phyloP scores from a whole-genome alignment of 2,888 invertebrate genomes.

The Lasioglossum pauxillum region DNA sequence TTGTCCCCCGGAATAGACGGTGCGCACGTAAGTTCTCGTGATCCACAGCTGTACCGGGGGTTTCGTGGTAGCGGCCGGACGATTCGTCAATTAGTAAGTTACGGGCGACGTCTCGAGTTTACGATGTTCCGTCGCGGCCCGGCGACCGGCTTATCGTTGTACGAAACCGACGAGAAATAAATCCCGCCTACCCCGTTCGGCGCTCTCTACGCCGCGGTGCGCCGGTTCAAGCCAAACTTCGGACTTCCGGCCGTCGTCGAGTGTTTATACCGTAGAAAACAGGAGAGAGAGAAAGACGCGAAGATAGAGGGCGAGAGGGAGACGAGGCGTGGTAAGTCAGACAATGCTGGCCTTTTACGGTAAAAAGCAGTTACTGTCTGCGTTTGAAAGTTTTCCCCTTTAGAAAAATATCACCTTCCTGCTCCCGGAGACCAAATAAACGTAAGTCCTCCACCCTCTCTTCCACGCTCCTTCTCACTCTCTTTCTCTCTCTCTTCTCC shows the following conservation, averaged over 20 bases:
- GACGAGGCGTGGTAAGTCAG: conserved; percentile 47
- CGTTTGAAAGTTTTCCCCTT: conserved; percentile 71
- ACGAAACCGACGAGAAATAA: conserved; percentile 64
- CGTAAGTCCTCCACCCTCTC: conserved; percentile 60
- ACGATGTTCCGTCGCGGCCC: conserved; percentile 37
- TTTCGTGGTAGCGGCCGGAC: conserved; percentile 3
- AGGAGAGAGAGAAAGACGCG: conserved; percentile 19
- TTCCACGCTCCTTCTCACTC: background rate
- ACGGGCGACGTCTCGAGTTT: conserved; percentile 53
- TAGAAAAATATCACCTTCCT: conserved; percentile 73
- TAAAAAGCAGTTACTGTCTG: conserved; percentile 73
- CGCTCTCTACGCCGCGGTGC: conserved; percentile 30
- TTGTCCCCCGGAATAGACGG: background rate
- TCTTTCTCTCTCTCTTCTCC: conserved; percentile 24
- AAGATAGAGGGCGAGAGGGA: conserved; percentile 23
- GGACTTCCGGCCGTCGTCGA: conserved; percentile 71
- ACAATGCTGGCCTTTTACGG: conserved; percentile 76
- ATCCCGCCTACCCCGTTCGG: conserved; percentile 55
- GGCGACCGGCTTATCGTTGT: conserved; percentile 51
- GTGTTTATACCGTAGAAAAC: conserved; percentile 66
- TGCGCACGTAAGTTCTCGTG: conserved; percentile 23
- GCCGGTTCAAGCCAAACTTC: conserved; percentile 69
- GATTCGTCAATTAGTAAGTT: conserved; percentile 67
- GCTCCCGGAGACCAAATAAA: conserved; percentile 64
- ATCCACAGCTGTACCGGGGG: conserved; percentile 4